A percentile compares a stretch with the other conserved stretches of the same genome.
phyloP scores from a whole-genome alignment of 1,140 invertebrate species.

The Rhagoletis zephyria region DNA sequence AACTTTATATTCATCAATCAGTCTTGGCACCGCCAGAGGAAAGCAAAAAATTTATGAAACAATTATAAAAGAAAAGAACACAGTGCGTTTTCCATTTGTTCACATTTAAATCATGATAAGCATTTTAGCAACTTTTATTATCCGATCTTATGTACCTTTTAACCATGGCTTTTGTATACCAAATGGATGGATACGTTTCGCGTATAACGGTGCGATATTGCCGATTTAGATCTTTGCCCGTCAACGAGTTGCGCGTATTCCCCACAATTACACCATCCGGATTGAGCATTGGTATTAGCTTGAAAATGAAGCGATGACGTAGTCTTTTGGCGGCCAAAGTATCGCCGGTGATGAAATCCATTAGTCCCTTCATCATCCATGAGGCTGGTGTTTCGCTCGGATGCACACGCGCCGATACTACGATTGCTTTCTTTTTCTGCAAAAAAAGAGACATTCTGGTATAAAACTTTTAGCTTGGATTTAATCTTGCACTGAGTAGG shows the following conservation, averaged over 20 bases:
- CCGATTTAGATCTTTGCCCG: conserved; percentile 89
- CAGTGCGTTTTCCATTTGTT: background rate
- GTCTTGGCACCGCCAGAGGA: conserved; percentile 74
- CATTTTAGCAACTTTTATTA: background rate
- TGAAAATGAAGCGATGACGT: conserved; percentile 95
- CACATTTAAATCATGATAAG: background rate
- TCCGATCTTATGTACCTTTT: conserved; percentile 76
- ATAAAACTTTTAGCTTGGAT: too few relatives aligned
- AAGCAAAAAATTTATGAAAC: background rate
- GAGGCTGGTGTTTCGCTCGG: conserved; percentile 96
- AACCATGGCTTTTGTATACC: conserved; percentile 92
- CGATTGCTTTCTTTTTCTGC: conserved; percentile 86
- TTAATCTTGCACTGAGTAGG: too few relatives aligned
- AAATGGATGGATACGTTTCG: conserved; percentile 93
- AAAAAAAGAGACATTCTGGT: background rate
- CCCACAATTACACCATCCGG: conserved; percentile 94
- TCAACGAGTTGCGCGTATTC: conserved; percentile 90
- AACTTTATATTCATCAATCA: conserved; percentile 92
- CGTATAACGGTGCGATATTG: conserved; percentile 90
- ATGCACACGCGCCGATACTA: conserved; percentile 92
- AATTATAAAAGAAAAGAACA: background rate
- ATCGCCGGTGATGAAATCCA: conserved; percentile 91
- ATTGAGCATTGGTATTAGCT: conserved; percentile 95
- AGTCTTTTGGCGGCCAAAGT: conserved; percentile 82
- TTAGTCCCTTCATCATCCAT: conserved; percentile 96